Evolutionary conservation across 2,797 vertebrate species (phyloP), one percentile per base, ranked within the genome.

Genomic region (Jordanella pulchra): DNA sequence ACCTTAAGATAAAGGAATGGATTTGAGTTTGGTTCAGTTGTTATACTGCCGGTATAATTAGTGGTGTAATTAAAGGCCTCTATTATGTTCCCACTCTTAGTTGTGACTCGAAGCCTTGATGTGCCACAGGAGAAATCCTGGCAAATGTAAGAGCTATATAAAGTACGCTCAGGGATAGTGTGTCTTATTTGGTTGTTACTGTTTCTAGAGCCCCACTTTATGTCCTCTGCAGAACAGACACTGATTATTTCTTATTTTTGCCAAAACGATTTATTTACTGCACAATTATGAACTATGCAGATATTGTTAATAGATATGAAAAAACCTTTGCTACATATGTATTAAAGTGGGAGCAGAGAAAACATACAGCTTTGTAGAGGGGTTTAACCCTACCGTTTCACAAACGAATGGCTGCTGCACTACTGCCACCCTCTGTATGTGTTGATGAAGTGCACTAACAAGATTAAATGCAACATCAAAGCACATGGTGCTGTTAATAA

Each of bases 31-130:
- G 53, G 77, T 85, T 90, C 78, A 71, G 66, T 89, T 81, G 84
- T 90, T 83, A 84, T 39, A 83, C 85, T 82, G 87, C 80, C 74
- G 81, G 86, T 89, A 75, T 91, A 93, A 92, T 93, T 92, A 93
- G 81, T 71, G 73, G 79, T 67, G 71, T 92, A 91, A 91, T 92
- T 91, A 91, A 91, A 91, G 86, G 86, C 83, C 83, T 92, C 82
- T 82, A 84, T 89, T 90, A 89, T 84, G 80, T 76, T 88, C 75
- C 78, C 78, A 71, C 84, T 89, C 79, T 6, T 75, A 80, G 81
- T 84, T 86, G 82, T 84, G 85, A 78, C 84, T 85, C 28, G 13
- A 75, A 87, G 77, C 79, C 75, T 81, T 73, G 68, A 86, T 86
- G 82, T 80, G 76, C 78, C 71, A 84, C 84, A 14, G 21, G 47